A percentile compares a stretch with the other conserved stretches of the same genome.
Conservation (phyloP, 2,888 invertebrate species). For the Cataglyphis cursor region DNA sequence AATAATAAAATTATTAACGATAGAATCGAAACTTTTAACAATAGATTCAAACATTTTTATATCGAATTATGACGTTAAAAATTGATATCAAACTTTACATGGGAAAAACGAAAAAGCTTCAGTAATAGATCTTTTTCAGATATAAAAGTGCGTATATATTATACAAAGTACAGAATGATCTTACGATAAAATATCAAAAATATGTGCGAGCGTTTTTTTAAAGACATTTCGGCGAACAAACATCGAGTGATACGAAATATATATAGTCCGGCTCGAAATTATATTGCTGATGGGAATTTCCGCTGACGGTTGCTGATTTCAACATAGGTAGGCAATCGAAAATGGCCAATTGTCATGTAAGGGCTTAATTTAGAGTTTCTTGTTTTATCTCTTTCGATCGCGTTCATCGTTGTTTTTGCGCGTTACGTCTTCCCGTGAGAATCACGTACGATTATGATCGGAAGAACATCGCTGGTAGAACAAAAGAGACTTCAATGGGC, state of each 20-base stretch:
- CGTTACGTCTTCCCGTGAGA: slow-evolving; percentile 21
- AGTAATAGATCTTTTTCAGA: not conserved
- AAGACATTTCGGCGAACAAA: not conserved
- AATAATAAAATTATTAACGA: not conserved
- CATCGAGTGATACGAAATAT: not conserved
- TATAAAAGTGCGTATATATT: too few relatives aligned
- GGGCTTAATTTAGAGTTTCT: slow-evolving; percentile 38
- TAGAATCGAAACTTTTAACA: not conserved
- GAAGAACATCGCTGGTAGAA: slow-evolving; percentile 91
- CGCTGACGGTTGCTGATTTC: slow-evolving; percentile 11
- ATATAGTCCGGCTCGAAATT: not conserved
- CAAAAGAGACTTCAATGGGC: slow-evolving; percentile 98
- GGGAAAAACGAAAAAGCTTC: not conserved
- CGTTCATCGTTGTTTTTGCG: slow-evolving; percentile 28
- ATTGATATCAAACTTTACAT: not conserved
- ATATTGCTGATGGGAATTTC: not conserved
- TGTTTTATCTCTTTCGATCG: slow-evolving; percentile 34
- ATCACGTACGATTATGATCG: slow-evolving; percentile 67
- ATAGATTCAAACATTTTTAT: not conserved
- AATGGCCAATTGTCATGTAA: not conserved
- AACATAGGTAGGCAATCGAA: slow-evolving; percentile 35
- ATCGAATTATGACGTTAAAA: not conserved
- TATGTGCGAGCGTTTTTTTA: not conserved
- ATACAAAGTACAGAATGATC: not conserved
- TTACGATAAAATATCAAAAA: not conserved